Percentiles rank a stretch among this genome's conserved stretches.
Conservation (phyloP, 2,888 invertebrate genomes). For the Hirtodrosophila trivittata region DNA sequence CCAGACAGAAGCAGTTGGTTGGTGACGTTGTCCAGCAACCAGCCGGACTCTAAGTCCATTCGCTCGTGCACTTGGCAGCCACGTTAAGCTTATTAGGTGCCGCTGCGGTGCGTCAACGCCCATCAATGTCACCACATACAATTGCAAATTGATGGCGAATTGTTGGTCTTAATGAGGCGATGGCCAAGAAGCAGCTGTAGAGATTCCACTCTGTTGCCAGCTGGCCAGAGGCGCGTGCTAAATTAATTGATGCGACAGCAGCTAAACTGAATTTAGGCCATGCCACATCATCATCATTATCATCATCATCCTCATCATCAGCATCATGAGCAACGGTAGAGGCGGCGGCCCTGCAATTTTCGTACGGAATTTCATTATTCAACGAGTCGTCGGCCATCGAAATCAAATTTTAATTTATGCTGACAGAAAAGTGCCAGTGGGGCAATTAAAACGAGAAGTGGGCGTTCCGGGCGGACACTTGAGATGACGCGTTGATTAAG, state of each 20-base stretch:
- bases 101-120: slow-evolving; percentile 26
- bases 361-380: slow-evolving; percentile 59
- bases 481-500: slow-evolving; percentile 21
- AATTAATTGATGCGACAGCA: slow-evolving; percentile 66
- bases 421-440: slow-evolving; percentile 68
- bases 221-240: slow-evolving; percentile 46
- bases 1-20: too few relatives aligned
- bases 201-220: slow-evolving; percentile 1
- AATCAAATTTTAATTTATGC: slow-evolving; percentile 73
- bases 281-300: slow-evolving; percentile 41
- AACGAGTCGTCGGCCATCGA: slow-evolving; percentile 38
- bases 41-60: too few relatives aligned
- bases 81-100: slow-evolving; percentile 53
- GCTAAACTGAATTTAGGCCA: slow-evolving; percentile 38
- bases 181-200: slow-evolving; percentile 28
- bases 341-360: slow-evolving; percentile 39
- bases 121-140: slow-evolving; percentile 44
- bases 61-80: too few relatives aligned
- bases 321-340: slow-evolving; percentile 35
- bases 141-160: slow-evolving; percentile 57
- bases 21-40: too few relatives aligned
- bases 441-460: slow-evolving; percentile 62
- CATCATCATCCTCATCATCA: slow-evolving; percentile 3
- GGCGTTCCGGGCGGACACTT: slow-evolving; percentile 29
- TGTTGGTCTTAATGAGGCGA: slow-evolving; percentile 54